These are phyloP conservation scores for Lytechinus pictus DNA, from an alignment of 35 echinoderm and acorn worm genomes.

Conservation along the genomic window DNA sequence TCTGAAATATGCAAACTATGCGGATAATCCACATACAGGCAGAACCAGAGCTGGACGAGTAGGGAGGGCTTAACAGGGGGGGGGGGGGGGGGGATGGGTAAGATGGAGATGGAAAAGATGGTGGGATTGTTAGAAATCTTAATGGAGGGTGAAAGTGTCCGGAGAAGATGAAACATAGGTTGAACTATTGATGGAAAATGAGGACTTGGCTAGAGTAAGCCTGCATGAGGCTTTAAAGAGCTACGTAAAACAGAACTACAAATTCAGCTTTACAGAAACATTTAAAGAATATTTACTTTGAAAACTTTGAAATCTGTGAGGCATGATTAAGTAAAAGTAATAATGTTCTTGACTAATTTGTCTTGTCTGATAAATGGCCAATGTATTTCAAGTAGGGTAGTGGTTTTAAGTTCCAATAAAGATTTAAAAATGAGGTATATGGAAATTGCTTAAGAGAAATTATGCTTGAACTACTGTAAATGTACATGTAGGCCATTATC, in stretches of 20 bases:
- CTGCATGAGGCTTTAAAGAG: too few relatives aligned
- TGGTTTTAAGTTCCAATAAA: too few relatives aligned
- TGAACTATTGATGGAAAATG: background rate
- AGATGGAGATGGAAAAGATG: background rate
- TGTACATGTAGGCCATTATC: background rate
- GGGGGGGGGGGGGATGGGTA: background rate
- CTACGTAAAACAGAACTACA: too few relatives aligned
- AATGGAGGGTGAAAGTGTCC: background rate
- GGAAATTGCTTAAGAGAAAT: too few relatives aligned
- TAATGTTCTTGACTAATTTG: too few relatives aligned
- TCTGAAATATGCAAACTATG: constrained; percentile 49
- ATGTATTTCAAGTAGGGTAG: too few relatives aligned
- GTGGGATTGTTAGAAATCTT: background rate
- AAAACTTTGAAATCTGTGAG: too few relatives aligned
- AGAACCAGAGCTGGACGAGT: constrained; percentile 12
- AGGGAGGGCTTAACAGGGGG: background rate
- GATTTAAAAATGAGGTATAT: too few relatives aligned
- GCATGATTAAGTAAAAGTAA: too few relatives aligned
- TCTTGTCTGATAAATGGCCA: too few relatives aligned
- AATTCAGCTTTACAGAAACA: too few relatives aligned
- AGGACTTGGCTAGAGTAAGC: background rate
- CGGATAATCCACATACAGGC: constrained; percentile 26
- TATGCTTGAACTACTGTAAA: background rate
- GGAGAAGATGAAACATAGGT: background rate
- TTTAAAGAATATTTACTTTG: too few relatives aligned